Base-by-base conservation (phyloP, 2,888 invertebrate genomes). In the Lottia gigantea region DNA sequence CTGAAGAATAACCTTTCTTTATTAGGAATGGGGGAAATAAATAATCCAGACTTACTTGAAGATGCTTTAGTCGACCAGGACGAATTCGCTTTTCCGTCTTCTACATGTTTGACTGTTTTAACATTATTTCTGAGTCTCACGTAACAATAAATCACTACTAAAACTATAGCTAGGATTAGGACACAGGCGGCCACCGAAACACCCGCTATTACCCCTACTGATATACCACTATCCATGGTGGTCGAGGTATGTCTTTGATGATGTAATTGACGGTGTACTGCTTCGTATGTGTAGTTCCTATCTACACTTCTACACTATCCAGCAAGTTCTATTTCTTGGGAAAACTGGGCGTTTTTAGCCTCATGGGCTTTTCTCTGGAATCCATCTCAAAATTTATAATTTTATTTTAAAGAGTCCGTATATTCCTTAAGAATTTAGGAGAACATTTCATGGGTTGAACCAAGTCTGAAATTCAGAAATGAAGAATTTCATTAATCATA, bases 361-460 rank as follows among this genome's bases (percentile, higher is more conserved):
- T 6, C 40, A 3, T 6, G 40, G 40, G 40, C 40, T 11, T 40
- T 40, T 40, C 40, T 40, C 40, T 11, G 11, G 40, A 40, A 40
- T 40, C 40, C 40, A 40, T 40, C 40, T n/a, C 40, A 40, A 40
- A 40, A 4, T 40, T 40, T 1, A 40, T 6, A 40, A 40, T 40
- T 8, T 40, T 11, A 40, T 31, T 2, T 31, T 3, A 3, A 31
- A 8, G 40, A 40, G 40, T 40, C 40, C 11, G 11, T 40, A 40
- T 4, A 8, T 40, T 40, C 40, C 7, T 31, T 40, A 8, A 55
- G 23, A 23, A 55, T n/a, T 55, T 55, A 55, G 12, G 55, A 55
- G 55, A 55, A 55, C 55, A 55, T 55, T 55, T 55, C 55, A 55
- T 55, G 55, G 55, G 55, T 23, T 55, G 55, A 8, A 55, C 55